Conservation (phyloP, 2,113 vertebrate species). For the Elephantulus edwardii region DNA sequence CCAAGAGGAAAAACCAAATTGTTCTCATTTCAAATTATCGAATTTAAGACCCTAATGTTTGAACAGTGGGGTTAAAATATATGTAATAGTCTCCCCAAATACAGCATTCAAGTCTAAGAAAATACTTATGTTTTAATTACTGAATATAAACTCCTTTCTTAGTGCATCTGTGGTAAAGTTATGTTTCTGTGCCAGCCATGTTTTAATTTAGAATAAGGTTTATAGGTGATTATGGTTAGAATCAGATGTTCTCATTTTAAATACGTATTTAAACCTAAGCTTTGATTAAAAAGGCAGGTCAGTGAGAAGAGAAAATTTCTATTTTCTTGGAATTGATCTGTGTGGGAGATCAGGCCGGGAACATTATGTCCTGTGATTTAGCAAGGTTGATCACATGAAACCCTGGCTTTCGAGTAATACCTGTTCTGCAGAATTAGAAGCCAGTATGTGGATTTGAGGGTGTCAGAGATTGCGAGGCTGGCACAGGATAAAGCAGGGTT, state of each 20-base stretch:
- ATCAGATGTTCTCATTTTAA: not conserved
- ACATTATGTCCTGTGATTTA: not conserved
- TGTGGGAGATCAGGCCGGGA: fast-evolving
- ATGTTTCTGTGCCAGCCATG: not conserved
- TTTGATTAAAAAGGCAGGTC: constrained; percentile 21
- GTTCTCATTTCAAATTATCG: constrained; percentile 38
- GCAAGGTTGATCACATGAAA: not conserved
- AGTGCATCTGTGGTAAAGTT: not conserved
- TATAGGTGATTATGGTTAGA: constrained; percentile 3
- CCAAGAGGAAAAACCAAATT: constrained; percentile 27
- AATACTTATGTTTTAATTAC: not conserved
- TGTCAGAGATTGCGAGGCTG: no score
- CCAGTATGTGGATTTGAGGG: no score
- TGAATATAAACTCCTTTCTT: constrained; percentile 20
- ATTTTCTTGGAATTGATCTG: not conserved
- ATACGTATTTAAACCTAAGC: not conserved
- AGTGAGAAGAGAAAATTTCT: constrained; percentile 42
- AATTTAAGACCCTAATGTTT: constrained; percentile 14
- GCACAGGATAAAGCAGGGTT: no score
- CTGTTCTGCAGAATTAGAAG: not conserved
- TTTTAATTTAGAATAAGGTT: not conserved
- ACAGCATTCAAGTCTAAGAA: constrained; percentile 20
- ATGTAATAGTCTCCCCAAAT: constrained; percentile 22
- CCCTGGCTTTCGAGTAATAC: not conserved
- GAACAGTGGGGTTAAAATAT: not conserved